A percentile compares a stretch with the other conserved stretches of the same genome.
Conservation (phyloP, 2,888 invertebrate genomes). For the Dynastes tityus region DNA sequence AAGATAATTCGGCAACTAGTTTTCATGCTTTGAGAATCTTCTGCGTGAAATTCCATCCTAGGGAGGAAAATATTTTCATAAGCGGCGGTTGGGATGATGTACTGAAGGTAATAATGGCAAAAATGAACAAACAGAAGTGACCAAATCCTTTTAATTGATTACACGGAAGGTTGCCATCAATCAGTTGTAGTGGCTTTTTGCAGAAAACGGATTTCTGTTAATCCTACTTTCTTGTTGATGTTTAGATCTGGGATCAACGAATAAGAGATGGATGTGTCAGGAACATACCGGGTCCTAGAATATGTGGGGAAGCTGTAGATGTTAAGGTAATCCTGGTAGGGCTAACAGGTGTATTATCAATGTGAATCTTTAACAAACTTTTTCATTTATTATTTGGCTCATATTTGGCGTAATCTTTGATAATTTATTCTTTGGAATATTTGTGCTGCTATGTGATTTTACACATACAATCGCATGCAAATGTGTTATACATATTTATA, state of each 20-base stretch:
- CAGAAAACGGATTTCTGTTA: neutral
- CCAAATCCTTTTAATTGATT: no score
- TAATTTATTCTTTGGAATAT: no score
- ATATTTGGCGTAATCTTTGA: no score
- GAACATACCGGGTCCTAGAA: constrained; percentile 74
- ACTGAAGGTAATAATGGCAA: constrained; percentile 70
- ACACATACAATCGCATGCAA: no score
- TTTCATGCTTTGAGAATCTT: constrained; percentile 63
- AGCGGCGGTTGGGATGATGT: constrained; percentile 76
- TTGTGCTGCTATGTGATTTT: no score
- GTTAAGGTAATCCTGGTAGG: constrained; percentile 67
- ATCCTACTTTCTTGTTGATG: neutral
- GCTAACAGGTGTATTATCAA: neutral
- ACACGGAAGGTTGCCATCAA: no score
- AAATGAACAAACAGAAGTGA: neutral
- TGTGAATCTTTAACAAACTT: no score
- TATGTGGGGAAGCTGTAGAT: constrained; percentile 75
- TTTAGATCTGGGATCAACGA: constrained; percentile 74
- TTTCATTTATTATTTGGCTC: no score
- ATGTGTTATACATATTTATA: no score
- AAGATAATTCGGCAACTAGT: constrained; percentile 11
- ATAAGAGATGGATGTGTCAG: constrained; percentile 72
- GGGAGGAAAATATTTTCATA: constrained; percentile 70
- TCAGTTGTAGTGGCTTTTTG: no score
- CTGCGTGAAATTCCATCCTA: constrained; percentile 71